Conservation (phyloP, 2,113 vertebrate species). For the Gadus chalcogrammus region DNA sequence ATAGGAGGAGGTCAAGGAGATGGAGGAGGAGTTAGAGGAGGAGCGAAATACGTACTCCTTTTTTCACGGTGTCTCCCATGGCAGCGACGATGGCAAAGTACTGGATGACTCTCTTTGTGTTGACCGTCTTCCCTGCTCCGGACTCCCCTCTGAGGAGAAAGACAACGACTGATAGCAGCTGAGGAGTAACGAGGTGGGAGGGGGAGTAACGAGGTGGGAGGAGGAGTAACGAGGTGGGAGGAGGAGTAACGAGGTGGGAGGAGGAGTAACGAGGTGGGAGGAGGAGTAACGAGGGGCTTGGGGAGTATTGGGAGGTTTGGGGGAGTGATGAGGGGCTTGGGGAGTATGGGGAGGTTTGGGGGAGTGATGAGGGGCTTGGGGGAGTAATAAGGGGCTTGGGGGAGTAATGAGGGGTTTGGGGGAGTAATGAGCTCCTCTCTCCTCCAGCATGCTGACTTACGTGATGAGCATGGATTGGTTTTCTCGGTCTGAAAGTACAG, state of each 20-base stretch:
- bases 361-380: conserved; percentile 7
- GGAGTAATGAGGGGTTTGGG: conserved; percentile 5
- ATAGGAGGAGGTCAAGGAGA: not conserved
- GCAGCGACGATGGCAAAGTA: conserved; percentile 84
- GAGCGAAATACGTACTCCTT: conserved; percentile 66
- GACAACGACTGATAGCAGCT: conserved; percentile 1
- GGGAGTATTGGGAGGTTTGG: not conserved
- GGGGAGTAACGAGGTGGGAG: not conserved
- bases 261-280: no score
- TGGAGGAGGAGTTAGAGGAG: not conserved
- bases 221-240: not conserved
- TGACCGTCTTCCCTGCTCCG: conserved; percentile 86
- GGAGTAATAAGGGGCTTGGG: conserved; percentile 17
- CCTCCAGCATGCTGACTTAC: conserved; percentile 62
- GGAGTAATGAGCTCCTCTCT: no score
- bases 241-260: not conserved
- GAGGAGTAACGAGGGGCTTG: no score
- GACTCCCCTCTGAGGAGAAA: conserved; percentile 78
- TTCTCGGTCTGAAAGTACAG: conserved; percentile 72
- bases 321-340: conserved; percentile 6
- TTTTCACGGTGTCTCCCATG: conserved; percentile 76
- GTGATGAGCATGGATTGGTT: conserved; percentile 85
- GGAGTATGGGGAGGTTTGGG: not conserved
- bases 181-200: not conserved
- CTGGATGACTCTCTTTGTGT: conserved; percentile 85